Base-by-base conservation (phyloP, 2,113 vertebrate genomes). In the Nibea coibor region DNA sequence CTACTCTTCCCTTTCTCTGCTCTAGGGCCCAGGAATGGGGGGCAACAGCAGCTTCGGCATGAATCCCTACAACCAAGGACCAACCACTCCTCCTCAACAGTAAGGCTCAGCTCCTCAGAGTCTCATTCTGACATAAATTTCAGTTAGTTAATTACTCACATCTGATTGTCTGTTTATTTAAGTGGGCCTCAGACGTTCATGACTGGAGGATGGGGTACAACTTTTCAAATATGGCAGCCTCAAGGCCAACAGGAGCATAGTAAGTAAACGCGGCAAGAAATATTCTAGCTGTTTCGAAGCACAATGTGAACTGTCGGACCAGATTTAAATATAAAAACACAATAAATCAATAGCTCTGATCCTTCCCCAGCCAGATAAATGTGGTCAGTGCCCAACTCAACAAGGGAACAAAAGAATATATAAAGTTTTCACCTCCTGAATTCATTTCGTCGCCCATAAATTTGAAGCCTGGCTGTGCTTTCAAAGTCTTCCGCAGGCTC, bases 151-250 rank as follows among this genome's bases (percentile, higher is more conserved):
- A 39, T 58, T 51, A 24, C 42, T 83, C 14, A 59, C 3, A 50
- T 56, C 75, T 3, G 53, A 24, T 66, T 82, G 15, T 87, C 20
- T 53, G 10, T 64, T 80, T 35, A 2, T 31, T 35, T 48, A 42
- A 99, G 98, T 69, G 96, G 97, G 53, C 96, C 96, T 90, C 98
- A 98, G 87, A 95, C 97, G 2, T 98, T 98, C 88, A 96, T 99
- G 97, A 95, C 97, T 0, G 97, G 97, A 90, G 97, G 97, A 81
- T 99, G 97, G 98, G 97, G 98, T 48, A 96, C 95, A 65, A 96
- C 97, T 87, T 99, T 99, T 94, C 97, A 98, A 93, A 96, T 98
- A 3, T 99, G 98, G 98, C 98, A 98, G 92, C 96, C 97, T 87
- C 97, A 97, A 85, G 89, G 96, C 73, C 98, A 98, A 78, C 98